Conservation (phyloP, 2,888 invertebrate species). For the Biston stratarius region DNA sequence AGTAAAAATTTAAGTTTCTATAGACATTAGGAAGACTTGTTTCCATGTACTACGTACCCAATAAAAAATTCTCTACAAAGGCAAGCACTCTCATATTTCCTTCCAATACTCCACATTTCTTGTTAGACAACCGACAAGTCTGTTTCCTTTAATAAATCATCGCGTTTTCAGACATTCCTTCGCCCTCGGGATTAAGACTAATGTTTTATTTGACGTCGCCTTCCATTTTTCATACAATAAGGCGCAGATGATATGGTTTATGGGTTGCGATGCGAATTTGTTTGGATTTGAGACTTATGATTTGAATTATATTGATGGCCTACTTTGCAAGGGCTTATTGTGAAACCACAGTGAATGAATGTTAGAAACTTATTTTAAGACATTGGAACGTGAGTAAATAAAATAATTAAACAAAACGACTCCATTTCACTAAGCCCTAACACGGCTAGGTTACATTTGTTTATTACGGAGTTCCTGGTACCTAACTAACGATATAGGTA, state of each 20-base stretch:
- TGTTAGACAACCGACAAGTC: constrained; percentile 36
- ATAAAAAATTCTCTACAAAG: neutral
- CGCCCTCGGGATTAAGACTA: constrained; percentile 61
- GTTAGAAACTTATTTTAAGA: neutral
- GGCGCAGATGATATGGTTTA: constrained; percentile 43
- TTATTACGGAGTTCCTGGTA: too few species aligned
- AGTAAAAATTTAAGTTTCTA: too few species aligned
- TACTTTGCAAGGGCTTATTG: neutral
- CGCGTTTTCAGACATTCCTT: constrained; percentile 55
- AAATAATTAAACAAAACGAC: too few species aligned
- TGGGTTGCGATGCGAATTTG: constrained; percentile 39
- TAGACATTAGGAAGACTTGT: too few species aligned
- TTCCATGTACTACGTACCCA: too few species aligned
- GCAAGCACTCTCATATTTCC: constrained; percentile 15
- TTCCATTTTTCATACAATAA: constrained; percentile 60
- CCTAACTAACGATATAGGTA: too few species aligned
- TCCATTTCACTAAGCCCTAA: too few species aligned
- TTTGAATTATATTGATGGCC: constrained; percentile 25
- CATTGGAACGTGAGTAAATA: neutral
- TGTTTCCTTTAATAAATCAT: constrained; percentile 64
- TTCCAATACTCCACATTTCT: constrained; percentile 23
- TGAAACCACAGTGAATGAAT: neutral
- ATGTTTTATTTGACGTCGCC: constrained; percentile 71
- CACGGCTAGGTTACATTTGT: too few species aligned
- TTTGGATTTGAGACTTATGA: constrained; percentile 25